Percentiles rank a stretch among this genome's conserved stretches.
These are phyloP conservation scores for Ophioderma brevispina DNA, from an alignment of 35 echinoderm and acorn worm genomes.

Conservation along the genomic window DNA sequence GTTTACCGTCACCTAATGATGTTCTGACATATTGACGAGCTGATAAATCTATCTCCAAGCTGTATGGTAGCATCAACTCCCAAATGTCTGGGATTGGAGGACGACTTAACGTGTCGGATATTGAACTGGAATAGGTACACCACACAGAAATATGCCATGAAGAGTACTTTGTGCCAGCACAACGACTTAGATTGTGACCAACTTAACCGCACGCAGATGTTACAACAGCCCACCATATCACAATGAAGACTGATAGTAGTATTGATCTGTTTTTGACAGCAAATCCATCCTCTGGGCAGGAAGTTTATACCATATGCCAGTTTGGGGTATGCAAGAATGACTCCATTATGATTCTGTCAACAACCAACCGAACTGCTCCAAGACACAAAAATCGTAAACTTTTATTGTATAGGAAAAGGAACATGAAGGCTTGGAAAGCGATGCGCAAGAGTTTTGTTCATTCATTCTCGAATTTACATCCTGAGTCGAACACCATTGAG, in stretches of 20 bases:
- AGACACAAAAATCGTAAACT: not conserved
- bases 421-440: not conserved
- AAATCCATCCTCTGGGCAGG: slow-evolving; percentile 8
- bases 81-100: slow-evolving; percentile 16
- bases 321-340: slow-evolving; percentile 43
- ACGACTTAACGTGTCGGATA: slow-evolving; percentile 21
- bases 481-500: not conserved
- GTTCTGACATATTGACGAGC: slow-evolving; percentile 23
- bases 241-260: not conserved
- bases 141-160: slow-evolving; percentile 7
- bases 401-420: not conserved
- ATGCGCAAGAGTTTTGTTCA: not conserved
- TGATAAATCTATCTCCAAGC: slow-evolving; percentile 1
- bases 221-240: slow-evolving; percentile 16
- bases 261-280: slow-evolving; percentile 6
- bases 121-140: slow-evolving; percentile 38
- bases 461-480: not conserved
- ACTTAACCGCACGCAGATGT: not conserved
- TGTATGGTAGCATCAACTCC: not conserved
- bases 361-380: slow-evolving; percentile 4
- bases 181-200: slow-evolving; percentile 17
- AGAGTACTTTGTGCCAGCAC: slow-evolving; percentile 21
- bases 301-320: slow-evolving; percentile 51
- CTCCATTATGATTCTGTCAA: slow-evolving; percentile 20
- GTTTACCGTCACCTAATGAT: slow-evolving; percentile 38